Base-by-base conservation (phyloP, 2,888 invertebrate species). In the Dermolepida albohirtum region DNA sequence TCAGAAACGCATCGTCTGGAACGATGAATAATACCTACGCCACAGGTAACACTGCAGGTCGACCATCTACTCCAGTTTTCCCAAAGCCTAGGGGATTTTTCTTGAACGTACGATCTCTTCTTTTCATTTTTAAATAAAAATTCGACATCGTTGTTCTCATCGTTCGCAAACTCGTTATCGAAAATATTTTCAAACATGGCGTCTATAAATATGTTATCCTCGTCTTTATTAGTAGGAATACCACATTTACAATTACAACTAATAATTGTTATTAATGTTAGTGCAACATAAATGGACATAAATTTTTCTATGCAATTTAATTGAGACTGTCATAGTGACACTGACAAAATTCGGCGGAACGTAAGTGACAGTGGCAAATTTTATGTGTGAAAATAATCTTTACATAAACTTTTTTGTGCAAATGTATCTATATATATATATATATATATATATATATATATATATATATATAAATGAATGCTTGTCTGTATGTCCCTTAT, bases 1-100 rank as follows among this genome's bases (percentile, higher is more conserved):
- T 80, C 81, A 4, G 78, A 76, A n/a, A 84, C 75, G 70, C 85
- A 85, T 72, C 85, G 84, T 39, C 84, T 78, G 84, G 84, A 85
- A 70, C 85, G 77, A 34, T 79, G 80, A 72, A 82, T 78, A 72
- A 82, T 82, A 29, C 84, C 85, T 43, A 79, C 75, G 10, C 85
- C 85, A 67, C 85, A 85, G 12, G 80, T 78, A 1, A 82, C 84
- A 62, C 82, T 83, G 73, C 85, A 85, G 1, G 75, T 69, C 1
- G 84, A 82, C 85, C 85, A 85, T 71, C 78, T 81, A 51, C 84
- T 80, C 84, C 84, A 84, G 39, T 79, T 79, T 70, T 82, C 83
- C 84, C 84, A 84, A 50, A 81, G 72, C 73, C 83, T 82, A 41
- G 78, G 59, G 0, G 59, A 59, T 14, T 47, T 59, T n/a, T 44